phyloP scores from a whole-genome alignment of 2,113 vertebrate species.

The Gymnogyps californianus region DNA sequence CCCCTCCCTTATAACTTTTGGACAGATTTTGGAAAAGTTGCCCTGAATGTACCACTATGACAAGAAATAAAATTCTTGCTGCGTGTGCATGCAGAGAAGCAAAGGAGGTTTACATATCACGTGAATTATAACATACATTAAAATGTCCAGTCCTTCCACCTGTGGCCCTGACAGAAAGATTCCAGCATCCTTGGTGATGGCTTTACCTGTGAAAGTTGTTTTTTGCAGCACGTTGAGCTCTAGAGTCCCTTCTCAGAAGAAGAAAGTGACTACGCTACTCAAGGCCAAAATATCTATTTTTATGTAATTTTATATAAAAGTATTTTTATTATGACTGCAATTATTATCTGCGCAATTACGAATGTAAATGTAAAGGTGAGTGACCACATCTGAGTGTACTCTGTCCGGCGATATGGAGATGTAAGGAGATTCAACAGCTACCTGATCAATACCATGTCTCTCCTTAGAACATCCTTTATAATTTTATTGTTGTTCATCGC shows the following conservation, averaged over 20 bases:
- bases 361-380: not conserved
- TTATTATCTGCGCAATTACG: not conserved
- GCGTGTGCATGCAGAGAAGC: not conserved
- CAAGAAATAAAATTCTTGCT: not conserved
- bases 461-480: not conserved
- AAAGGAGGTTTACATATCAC: not conserved
- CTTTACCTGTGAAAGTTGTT: not conserved
- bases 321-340: not conserved
- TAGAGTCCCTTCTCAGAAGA: not conserved
- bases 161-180: not conserved
- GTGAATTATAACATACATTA: not conserved
- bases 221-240: not conserved
- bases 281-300: not conserved
- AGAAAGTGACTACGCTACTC: not conserved
- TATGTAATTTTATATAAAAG: not conserved
- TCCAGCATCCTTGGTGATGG: not conserved
- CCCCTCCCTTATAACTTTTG: not conserved
- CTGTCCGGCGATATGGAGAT: not conserved
- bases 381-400: not conserved
- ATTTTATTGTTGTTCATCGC: not conserved
- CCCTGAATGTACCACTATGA: not conserved
- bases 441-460: not conserved
- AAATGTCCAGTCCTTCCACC: not conserved
- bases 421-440: not conserved
- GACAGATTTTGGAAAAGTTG: not conserved